A percentile compares a stretch with the other conserved stretches of the same genome.
Conservation (phyloP, 2,113 vertebrate genomes). For the Limanda limanda region DNA sequence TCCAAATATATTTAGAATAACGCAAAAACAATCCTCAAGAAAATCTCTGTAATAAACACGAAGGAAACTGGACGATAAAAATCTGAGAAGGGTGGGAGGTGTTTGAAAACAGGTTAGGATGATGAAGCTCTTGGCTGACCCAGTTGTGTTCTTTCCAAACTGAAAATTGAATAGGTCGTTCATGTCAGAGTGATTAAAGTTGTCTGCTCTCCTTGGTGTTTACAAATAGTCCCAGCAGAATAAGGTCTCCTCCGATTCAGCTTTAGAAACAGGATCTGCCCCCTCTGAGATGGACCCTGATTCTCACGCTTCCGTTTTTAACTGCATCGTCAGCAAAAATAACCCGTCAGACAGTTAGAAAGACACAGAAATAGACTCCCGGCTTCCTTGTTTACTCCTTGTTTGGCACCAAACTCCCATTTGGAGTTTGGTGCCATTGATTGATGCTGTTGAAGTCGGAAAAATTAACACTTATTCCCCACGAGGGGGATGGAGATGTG, state of each 20-base stretch:
- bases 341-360: slow-evolving; percentile 45
- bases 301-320: slow-evolving; percentile 62
- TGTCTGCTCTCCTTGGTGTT: slow-evolving; percentile 54
- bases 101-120: slow-evolving; percentile 12
- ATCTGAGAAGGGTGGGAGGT: not conserved
- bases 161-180: slow-evolving; percentile 38
- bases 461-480: slow-evolving; percentile 37
- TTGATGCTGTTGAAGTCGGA: slow-evolving; percentile 28
- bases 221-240: slow-evolving; percentile 50
- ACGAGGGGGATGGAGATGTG: slow-evolving; percentile 40
- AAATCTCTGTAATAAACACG: no score
- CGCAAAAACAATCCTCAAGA: no score
- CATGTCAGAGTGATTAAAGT: slow-evolving; percentile 56
- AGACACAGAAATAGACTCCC: slow-evolving; percentile 54
- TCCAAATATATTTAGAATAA: no score
- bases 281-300: slow-evolving; percentile 44
- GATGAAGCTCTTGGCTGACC: slow-evolving; percentile 51
- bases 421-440: slow-evolving; percentile 5
- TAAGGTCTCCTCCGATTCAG: not conserved
- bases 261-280: slow-evolving; percentile 12
- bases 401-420: slow-evolving; percentile 20
- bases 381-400: slow-evolving; percentile 48
- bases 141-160: slow-evolving; percentile 61
- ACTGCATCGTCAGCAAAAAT: slow-evolving; percentile 50
- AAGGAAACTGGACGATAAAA: no score